Evolutionary conservation across 2,797 vertebrate genomes (phyloP), one percentile per base, ranked within the genome.

Genomic region (Catostomus latipinnis): DNA sequence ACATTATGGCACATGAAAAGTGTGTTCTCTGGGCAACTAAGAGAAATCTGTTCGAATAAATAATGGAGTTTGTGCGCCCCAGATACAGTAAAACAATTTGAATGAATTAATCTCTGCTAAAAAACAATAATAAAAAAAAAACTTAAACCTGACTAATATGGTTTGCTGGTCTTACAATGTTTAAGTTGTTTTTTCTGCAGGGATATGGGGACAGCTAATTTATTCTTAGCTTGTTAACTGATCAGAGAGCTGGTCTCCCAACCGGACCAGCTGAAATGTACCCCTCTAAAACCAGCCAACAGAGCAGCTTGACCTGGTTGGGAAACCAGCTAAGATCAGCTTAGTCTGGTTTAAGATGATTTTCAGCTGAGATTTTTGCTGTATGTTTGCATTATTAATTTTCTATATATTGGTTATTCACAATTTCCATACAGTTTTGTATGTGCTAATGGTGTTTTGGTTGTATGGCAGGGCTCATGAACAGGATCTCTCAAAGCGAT

Each of bases 401-500:
- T 18, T 65, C 1, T 65, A 14, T 8, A 46, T 13, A 65, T 46
- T 14, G 34, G 11, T 45, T 65, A 6, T 43, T 12, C 12, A n/a
- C 1, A 45, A 45, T 63, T n/a, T 63, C 6, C 16, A 48, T 8
- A 65, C 16, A 1, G n/a, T 45, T 62, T 16, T 22, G 45, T 9
- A 66, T 16, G 45, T 45, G 53, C 48, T 69, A 34, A 72, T 49
- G 2, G 2, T 34, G 10, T 62, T 58, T 18, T 50, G 4, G 75
- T 52, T 34, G 43, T 73, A 46, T 14, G 56, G 0, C 82, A 94
- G 93, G 86, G 93, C 92, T 61, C 92, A 93, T 54, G 94, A 94
- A 48, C 93, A 93, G 81, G 93, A 93, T 81, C 87, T 93, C 6
- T 75, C 86, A 0, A 93, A 92, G 88, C 90, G 93, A 68, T 91